phyloP scores from a whole-genome alignment of 2,113 vertebrate species.

The Abramis brama region DNA sequence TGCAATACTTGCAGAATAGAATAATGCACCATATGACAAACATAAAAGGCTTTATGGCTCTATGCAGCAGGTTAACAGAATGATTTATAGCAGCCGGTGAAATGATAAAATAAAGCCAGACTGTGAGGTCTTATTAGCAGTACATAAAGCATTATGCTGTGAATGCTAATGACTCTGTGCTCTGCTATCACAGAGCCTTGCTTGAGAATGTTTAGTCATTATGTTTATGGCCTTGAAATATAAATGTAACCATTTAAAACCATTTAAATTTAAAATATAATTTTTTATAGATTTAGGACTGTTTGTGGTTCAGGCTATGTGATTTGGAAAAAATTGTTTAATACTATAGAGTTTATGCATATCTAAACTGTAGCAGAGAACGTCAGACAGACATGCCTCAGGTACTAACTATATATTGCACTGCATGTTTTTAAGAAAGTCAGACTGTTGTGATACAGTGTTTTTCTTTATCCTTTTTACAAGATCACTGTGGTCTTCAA shows the following conservation, averaged over 20 bases:
- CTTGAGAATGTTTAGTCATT: not conserved
- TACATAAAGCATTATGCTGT: constrained; percentile 12
- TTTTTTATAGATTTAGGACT: not conserved
- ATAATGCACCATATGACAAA: not conserved
- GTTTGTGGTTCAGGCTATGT: too few species aligned
- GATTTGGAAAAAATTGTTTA: not conserved
- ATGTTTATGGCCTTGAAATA: not conserved
- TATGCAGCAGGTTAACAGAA: not conserved
- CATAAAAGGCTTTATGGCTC: not conserved
- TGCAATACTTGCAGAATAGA: not conserved
- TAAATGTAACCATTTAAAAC: not conserved
- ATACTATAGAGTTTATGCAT: not conserved
- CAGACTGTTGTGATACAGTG: not conserved
- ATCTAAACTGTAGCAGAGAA: not conserved
- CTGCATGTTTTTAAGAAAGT: not conserved
- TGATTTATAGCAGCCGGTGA: not conserved
- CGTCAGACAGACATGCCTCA: not conserved
- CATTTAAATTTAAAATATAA: too few species aligned
- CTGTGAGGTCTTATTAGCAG: not conserved
- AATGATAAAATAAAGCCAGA: constrained; percentile 3
- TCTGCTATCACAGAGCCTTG: not conserved
- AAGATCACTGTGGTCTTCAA: not conserved
- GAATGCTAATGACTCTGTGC: constrained; percentile 4
- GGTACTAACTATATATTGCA: not conserved
- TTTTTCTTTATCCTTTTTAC: not conserved